These are phyloP conservation scores for Cossypha niveicapilla DNA, from an alignment of 2,797 vertebrate genomes.

Conservation along the genomic window DNA sequence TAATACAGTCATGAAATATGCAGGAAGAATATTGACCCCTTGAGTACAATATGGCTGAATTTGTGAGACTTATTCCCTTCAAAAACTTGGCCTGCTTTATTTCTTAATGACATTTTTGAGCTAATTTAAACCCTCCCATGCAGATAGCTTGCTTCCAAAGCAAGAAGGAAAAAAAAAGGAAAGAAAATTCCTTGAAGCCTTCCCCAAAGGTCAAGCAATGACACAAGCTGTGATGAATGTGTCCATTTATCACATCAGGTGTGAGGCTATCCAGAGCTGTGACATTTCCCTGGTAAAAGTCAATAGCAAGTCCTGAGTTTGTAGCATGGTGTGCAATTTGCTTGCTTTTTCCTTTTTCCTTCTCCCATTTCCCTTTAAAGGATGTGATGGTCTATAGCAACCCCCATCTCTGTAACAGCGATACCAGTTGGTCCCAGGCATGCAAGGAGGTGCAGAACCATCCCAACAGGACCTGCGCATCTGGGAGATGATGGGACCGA, in stretches of 20 bases:
- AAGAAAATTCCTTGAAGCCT: neutral
- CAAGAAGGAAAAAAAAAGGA: neutral
- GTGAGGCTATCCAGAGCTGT: neutral
- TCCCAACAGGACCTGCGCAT: accelerated
- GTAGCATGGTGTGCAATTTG: accelerated
- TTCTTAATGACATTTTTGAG: neutral
- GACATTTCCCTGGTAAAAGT: neutral
- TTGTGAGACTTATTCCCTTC: neutral
- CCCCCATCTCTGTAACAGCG: no score
- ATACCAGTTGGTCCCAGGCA: neutral
- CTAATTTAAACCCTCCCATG: neutral
- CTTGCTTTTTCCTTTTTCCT: neutral
- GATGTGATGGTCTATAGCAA: neutral
- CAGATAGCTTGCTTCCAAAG: neutral
- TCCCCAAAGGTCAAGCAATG: neutral
- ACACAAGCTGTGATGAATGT: neutral
- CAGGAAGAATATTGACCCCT: neutral
- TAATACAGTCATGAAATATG: neutral
- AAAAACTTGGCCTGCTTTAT: neutral
- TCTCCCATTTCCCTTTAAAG: neutral
- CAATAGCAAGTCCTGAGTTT: neutral
- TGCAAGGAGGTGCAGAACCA: neutral
- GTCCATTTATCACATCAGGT: neutral
- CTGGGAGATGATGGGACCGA: neutral
- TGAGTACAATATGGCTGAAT: neutral